Evolutionary conservation across 2,797 vertebrate species (phyloP).

Genomic region (Nannoperca obscura): DNA sequence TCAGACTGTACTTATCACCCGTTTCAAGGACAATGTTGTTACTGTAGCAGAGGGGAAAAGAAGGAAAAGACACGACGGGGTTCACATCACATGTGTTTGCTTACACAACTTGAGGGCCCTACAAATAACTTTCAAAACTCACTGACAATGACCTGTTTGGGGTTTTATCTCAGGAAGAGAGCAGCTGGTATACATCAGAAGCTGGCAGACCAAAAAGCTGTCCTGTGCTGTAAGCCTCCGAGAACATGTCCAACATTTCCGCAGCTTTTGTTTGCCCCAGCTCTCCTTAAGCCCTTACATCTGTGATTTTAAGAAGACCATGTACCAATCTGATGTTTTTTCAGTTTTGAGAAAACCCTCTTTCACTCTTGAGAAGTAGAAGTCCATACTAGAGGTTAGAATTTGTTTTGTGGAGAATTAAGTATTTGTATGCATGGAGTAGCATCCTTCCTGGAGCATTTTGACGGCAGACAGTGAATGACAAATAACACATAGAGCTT

Average conservation of each 20-base stretch:
- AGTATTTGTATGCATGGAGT: constrained; percentile 45
- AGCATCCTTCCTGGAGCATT: constrained; percentile 43
- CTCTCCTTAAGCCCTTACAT: constrained; percentile 24
- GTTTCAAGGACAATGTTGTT: constrained; percentile 81
- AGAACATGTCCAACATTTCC: constrained; percentile 22
- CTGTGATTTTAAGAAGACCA: constrained; percentile 31
- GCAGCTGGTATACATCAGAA: constrained; percentile 26
- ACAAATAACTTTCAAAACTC: constrained; percentile 30
- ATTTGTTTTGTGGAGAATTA: constrained; percentile 45
- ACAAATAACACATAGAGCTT: constrained; percentile 69
- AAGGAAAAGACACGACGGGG: constrained; percentile 12
- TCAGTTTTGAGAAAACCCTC: constrained; percentile 10
- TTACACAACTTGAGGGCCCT: constrained; percentile 39
- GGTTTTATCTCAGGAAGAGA: constrained; percentile 36
- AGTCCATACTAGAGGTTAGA: constrained; percentile 36
- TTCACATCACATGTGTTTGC: constrained; percentile 35
- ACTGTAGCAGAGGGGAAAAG: constrained; percentile 67
- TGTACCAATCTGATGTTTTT: constrained; percentile 12
- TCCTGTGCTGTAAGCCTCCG: constrained; percentile 5
- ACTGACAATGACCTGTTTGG: constrained; percentile 23
- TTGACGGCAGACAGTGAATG: constrained; percentile 58
- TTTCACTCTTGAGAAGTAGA: constrained; percentile 29
- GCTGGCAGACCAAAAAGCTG: constrained; percentile 4
- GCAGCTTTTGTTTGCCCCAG: constrained; percentile 36
- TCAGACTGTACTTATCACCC: constrained; percentile 92